Base-by-base conservation (phyloP, 2,113 vertebrate species). In the Entomyzon cyanotis region DNA sequence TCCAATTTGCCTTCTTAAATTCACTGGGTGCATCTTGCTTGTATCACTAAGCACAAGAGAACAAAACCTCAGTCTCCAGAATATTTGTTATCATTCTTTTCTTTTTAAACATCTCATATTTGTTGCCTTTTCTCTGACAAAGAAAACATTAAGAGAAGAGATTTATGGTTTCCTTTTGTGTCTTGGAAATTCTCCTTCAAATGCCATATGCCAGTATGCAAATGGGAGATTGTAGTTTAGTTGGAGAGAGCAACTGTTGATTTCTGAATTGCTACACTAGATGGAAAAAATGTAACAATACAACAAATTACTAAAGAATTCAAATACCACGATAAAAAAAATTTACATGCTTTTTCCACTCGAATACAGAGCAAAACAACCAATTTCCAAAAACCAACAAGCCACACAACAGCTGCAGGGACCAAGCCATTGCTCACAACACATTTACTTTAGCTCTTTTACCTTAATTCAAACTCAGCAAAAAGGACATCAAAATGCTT, bases 391-490 rank as follows among this genome's bases (percentile, higher is more conserved):
- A 76, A 78, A 4, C 2, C 12, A 90, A 30, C 27, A 44, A 49
- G 30, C 41, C 20, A 68, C 39, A 65, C 15, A 53, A 49, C 33
- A 81, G 39, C 20, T 27, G 65, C 7, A 56, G 23, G 7, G 52
- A 15, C 47, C n/a, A 89, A 78, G 31, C 6, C 17, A 88, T 15
- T 9, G 13, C 35, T 79, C 59, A 50, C 33, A 85, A 88, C 1
- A 6, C 5, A 64, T 67, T 59, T n/a, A 46, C 58, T 58, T 74
- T 0, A 8, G 25, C 52, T 85, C 13, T 69, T 80, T 97, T 98
- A 99, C 99, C 99, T 99, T 96, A 99, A 98, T 95, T 99, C 99
- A 90, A 99, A 99, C 97, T 99, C 99, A 7, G 99, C 99, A 82
- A 99, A 99, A 93, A 99, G 99, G 97, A 98, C 78, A 67, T 99